These are phyloP conservation scores for Isurus oxyrinchus DNA, from an alignment of 2,113 vertebrate species.

Conservation along the genomic window DNA sequence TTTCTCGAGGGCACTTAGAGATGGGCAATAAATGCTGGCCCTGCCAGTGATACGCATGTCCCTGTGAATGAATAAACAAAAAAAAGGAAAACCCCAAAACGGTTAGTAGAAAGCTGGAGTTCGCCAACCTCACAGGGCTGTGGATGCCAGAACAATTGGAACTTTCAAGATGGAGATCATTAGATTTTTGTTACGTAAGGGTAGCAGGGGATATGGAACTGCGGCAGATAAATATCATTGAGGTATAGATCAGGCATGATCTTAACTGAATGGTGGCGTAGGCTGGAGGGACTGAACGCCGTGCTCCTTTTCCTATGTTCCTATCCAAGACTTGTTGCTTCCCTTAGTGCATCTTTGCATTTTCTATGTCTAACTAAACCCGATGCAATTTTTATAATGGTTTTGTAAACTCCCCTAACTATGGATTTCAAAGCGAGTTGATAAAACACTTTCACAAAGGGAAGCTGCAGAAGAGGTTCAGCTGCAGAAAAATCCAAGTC, in stretches of 20 bases:
- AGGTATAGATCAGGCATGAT: not conserved
- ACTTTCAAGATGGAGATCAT: not conserved
- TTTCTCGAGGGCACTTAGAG: not conserved
- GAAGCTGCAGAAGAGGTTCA: not conserved
- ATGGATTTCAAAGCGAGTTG: not conserved
- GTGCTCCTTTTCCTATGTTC: not conserved
- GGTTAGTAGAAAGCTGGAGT: not conserved
- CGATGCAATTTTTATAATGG: too few species aligned
- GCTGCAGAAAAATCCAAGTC: not conserved
- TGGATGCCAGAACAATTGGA: not conserved
- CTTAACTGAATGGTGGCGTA: not conserved
- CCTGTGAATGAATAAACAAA: too few species aligned
- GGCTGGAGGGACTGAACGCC: not conserved
- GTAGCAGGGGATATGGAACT: not conserved
- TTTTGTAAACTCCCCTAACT: not conserved
- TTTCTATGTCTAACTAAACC: not conserved
- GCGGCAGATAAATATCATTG: not conserved
- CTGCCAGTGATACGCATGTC: too few species aligned
- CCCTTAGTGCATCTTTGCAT: not conserved
- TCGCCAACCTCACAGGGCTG: not conserved
- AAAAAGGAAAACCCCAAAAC: not conserved
- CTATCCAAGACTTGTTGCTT: not conserved
- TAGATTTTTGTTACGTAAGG: not conserved
- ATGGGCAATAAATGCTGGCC: not conserved
- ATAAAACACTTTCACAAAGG: not conserved